phyloP scores from a whole-genome alignment of 2,113 vertebrate species.

The Lepisosteus osseus region DNA sequence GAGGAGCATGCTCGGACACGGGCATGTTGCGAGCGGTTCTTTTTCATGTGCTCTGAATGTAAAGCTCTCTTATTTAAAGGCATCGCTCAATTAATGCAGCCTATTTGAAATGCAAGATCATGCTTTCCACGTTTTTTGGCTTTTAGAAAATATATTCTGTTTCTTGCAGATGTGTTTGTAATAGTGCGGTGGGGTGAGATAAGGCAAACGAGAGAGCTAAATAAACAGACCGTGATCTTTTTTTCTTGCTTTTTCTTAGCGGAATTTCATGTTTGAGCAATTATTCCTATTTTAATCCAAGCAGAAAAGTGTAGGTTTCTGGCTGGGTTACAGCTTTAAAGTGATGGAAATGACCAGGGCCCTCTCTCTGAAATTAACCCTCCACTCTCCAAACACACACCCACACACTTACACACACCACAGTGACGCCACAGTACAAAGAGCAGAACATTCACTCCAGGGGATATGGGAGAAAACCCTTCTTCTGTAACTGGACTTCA shows the following conservation, averaged over 20 bases:
- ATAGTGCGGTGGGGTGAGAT: conserved; percentile 52
- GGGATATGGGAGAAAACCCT: conserved; percentile 62
- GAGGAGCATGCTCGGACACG: no score
- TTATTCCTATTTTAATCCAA: conserved; percentile 72
- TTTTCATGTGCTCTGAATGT: background rate
- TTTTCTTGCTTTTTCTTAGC: no score
- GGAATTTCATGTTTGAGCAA: conserved; percentile 61
- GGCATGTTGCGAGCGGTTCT: background rate
- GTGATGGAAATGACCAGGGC: conserved; percentile 60
- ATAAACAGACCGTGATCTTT: conserved; percentile 21
- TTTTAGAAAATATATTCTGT: conserved; percentile 59
- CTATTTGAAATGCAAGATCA: conserved; percentile 71
- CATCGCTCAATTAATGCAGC: conserved; percentile 59
- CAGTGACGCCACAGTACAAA: conserved; percentile 33
- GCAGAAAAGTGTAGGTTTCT: conserved; percentile 57
- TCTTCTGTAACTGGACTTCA: conserved; percentile 74
- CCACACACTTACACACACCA: conserved; percentile 29
- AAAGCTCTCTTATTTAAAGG: background rate
- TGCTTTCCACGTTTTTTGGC: conserved; percentile 58
- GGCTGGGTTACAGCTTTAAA: conserved; percentile 52
- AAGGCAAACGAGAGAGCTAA: conserved; percentile 43
- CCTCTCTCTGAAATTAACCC: conserved; percentile 51
- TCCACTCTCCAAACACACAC: background rate
- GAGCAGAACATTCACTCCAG: conserved; percentile 48
- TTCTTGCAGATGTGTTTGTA: conserved; percentile 64